Conservation (phyloP, 2,888 invertebrate species). For the Euproctis similis region DNA sequence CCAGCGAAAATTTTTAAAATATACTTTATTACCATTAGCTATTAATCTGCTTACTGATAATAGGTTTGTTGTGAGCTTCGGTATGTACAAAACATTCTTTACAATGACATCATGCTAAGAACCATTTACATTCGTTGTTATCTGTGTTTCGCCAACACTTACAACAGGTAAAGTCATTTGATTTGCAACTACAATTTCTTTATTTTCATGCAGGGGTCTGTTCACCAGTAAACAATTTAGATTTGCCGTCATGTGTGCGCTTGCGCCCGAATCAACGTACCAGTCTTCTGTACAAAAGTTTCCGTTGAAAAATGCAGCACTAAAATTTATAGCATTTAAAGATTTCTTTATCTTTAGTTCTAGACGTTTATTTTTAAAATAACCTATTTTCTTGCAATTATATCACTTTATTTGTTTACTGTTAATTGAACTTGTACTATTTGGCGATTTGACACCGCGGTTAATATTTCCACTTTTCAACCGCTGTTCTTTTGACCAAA, state of each 20-base stretch:
- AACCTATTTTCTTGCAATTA: constrained; percentile 8
- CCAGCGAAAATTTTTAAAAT: no score
- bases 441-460: constrained; percentile 1
- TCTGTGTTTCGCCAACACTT: constrained; percentile 1
- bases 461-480: constrained; percentile 1
- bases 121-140: neutral
- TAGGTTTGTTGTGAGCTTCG: no score
- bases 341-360: constrained; percentile 3
- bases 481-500: constrained; percentile 2
- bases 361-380: constrained; percentile 11
- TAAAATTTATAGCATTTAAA: constrained; percentile 9
- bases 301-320: constrained; percentile 9
- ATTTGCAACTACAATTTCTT: constrained; percentile 1
- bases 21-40: constrained; percentile 1
- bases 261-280: no score
- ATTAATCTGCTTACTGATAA: no score
- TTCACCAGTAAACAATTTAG: neutral
- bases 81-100: neutral
- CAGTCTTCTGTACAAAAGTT: constrained; percentile 6
- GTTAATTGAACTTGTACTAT: neutral
- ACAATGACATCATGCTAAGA: neutral
- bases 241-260: constrained; percentile 1
- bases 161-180: neutral
- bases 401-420: constrained; percentile 4
- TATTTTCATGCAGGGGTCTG: neutral